Evolutionary conservation across 2,888 invertebrate genomes (phyloP), one percentile per base, ranked within the genome.

Genomic region (Cataglyphis rosenhaueri): DNA sequence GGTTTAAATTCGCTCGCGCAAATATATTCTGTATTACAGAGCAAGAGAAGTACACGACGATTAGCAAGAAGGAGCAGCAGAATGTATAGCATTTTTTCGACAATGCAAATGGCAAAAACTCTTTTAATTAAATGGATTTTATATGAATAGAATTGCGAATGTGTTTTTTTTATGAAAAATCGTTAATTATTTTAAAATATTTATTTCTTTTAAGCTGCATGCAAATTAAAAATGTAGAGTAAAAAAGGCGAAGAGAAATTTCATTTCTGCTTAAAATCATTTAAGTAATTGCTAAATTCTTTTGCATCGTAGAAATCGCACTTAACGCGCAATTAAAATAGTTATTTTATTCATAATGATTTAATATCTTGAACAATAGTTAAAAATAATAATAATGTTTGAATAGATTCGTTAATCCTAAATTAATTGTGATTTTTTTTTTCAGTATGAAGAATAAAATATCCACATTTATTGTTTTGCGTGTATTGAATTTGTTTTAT

Each of bases 251-350:
- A 38, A 73, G 73, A 57, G 41, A 74, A 74, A 74, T 74, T 73
- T 81, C 21, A 73, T 59, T 74, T 74, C 10, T 18, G 32, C 25
- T 71, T 57, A 32, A 78, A 78, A 70, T 71, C 44, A 32, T 57
- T 78, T 57, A 57, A 70, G 78, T 78, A 78, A 78, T 78, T 78
- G 78, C 71, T 57, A 70, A 78, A 68, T 78, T 32, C 57, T 70
- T 57, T 57, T 32, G 48, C 76, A 57, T 78, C 71, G 57, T 21
- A 21, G 18, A 44, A 35, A 70, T 78, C 41, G 41, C 52, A 66
- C 73, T 78, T 78, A 55, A 78, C 57, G 41, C 57, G 71, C 57
- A 78, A 78, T 78, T 78, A 78, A 78, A 78, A 12, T 78, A 78
- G 70, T 78, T 78, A 78, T 18, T 21, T 21, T 21, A 32, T 70